These are phyloP conservation scores for Microplitis deprimator DNA, from an alignment of 2,888 invertebrate species.

Conservation along the genomic window DNA sequence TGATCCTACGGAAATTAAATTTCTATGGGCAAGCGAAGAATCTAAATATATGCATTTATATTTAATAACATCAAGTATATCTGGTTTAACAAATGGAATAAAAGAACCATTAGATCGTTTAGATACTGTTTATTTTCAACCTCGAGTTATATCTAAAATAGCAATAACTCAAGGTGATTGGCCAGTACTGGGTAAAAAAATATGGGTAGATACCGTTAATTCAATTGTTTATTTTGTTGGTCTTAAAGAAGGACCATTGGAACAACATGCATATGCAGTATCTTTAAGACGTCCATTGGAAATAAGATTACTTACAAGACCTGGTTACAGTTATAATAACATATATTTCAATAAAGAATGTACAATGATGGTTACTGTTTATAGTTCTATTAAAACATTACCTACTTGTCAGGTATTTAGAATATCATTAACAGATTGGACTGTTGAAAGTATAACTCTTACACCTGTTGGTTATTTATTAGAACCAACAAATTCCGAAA, in stretches of 20 bases:
- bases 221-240: slow-evolving; percentile 93
- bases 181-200: slow-evolving; percentile 88
- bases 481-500: slow-evolving; percentile 76
- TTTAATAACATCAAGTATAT: slow-evolving; percentile 78
- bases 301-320: slow-evolving; percentile 83
- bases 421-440: slow-evolving; percentile 78
- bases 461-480: slow-evolving; percentile 81
- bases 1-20: slow-evolving; percentile 74
- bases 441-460: slow-evolving; percentile 79
- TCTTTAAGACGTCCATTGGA: slow-evolving; percentile 81
- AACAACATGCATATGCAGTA: slow-evolving; percentile 92
- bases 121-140: slow-evolving; percentile 74
- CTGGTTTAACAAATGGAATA: slow-evolving; percentile 74
- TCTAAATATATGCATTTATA: slow-evolving; percentile 92
- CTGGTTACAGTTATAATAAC: slow-evolving; percentile 86
- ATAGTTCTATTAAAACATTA: slow-evolving; percentile 85
- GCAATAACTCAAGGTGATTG: slow-evolving; percentile 92
- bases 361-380: slow-evolving; percentile 85
- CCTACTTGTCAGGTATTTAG: slow-evolving; percentile 83
- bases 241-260: slow-evolving; percentile 90
- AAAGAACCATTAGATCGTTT: slow-evolving; percentile 73
- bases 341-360: slow-evolving; percentile 77
- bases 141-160: slow-evolving; percentile 80
- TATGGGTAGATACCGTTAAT: slow-evolving; percentile 88
- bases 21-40: slow-evolving; percentile 95